Evolutionary conservation across 2,888 invertebrate genomes (phyloP).

Genomic region (Scelioninae gen. 2): DNA sequence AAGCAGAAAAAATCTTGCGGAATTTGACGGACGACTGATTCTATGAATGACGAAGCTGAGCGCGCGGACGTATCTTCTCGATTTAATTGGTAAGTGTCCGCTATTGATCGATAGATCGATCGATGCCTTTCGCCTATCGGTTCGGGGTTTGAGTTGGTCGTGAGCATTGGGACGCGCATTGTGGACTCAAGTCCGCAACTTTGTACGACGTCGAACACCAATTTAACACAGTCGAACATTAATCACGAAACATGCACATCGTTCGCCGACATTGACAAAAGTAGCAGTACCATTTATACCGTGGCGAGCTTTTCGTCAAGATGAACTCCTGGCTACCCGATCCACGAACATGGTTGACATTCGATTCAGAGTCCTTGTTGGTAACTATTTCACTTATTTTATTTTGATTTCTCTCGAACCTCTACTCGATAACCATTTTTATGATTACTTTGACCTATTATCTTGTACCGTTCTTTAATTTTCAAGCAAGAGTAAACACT

Average conservation of each 20-base stretch:
- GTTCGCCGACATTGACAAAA: conserved; percentile 13
- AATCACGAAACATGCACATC: conserved; percentile 39
- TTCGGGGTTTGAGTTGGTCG: conserved; percentile 17
- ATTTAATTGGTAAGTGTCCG: conserved; percentile 68
- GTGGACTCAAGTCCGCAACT: background rate
- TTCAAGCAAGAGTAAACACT: background rate
- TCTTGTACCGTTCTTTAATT: background rate
- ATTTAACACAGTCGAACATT: conserved; percentile 20
- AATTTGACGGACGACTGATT: conserved; percentile 44
- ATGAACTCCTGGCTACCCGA: conserved; percentile 69
- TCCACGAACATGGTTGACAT: conserved; percentile 67
- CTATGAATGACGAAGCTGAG: conserved; percentile 67
- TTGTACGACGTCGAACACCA: conserved; percentile 8
- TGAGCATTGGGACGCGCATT: no score
- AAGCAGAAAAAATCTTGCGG: conserved; percentile 38
- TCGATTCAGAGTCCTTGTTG: conserved; percentile 62
- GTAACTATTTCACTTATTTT: conserved; percentile 44
- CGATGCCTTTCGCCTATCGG: conserved; percentile 23
- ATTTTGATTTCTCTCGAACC: no score
- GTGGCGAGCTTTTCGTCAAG: conserved; percentile 3
- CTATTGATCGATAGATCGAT: conserved; percentile 33
- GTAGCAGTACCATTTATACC: background rate
- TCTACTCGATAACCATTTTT: no score
- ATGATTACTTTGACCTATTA: no score
- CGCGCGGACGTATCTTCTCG: conserved; percentile 63